A percentile compares a stretch with the other conserved stretches of the same genome.
These are phyloP conservation scores for Helicorthomorpha holstii DNA, from an alignment of 1,140 invertebrate species.

Conservation along the genomic window DNA sequence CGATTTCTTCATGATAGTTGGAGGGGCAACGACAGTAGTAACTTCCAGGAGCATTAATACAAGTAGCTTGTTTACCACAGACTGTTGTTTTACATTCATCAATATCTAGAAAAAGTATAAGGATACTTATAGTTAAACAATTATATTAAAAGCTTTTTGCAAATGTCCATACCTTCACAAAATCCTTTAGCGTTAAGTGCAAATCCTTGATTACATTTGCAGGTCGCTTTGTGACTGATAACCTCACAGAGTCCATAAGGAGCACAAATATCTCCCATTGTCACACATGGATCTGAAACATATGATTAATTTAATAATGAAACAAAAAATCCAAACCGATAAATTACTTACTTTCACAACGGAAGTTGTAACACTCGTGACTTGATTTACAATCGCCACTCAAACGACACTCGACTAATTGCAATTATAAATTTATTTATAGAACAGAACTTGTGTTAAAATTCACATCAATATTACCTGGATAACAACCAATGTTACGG, in stretches of 20 bases:
- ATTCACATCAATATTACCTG: slow-evolving; percentile 1
- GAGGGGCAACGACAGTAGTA: slow-evolving; percentile 26
- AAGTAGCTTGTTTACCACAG: slow-evolving; percentile 24
- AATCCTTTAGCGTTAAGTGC: slow-evolving; percentile 1
- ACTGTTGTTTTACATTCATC: slow-evolving; percentile 33
- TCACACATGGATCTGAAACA: slow-evolving; percentile 15
- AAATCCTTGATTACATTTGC: slow-evolving; percentile 10
- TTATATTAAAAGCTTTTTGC: neutral
- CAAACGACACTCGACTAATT: slow-evolving; percentile 15
- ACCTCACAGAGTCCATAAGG: slow-evolving; percentile 18
- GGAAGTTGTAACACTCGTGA: slow-evolving; percentile 17
- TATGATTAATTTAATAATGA: too few relatives aligned
- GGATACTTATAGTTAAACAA: neutral
- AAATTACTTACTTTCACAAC: slow-evolving; percentile 15
- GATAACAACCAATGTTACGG: slow-evolving; percentile 7
- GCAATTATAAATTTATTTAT: too few relatives aligned
- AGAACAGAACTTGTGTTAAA: too few relatives aligned
- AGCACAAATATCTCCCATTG: slow-evolving; percentile 9
- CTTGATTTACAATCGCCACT: slow-evolving; percentile 14
- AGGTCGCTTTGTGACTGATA: slow-evolving; percentile 15
- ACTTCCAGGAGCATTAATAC: slow-evolving; percentile 23
- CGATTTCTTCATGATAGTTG: slow-evolving; percentile 28
- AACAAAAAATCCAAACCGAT: too few relatives aligned
- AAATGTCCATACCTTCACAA: neutral
- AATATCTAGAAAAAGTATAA: slow-evolving; percentile 19